Evolutionary conservation across 2,888 invertebrate species (phyloP), one percentile per base, ranked within the genome.

Genomic region (Nematopogon swammerdamellus): DNA sequence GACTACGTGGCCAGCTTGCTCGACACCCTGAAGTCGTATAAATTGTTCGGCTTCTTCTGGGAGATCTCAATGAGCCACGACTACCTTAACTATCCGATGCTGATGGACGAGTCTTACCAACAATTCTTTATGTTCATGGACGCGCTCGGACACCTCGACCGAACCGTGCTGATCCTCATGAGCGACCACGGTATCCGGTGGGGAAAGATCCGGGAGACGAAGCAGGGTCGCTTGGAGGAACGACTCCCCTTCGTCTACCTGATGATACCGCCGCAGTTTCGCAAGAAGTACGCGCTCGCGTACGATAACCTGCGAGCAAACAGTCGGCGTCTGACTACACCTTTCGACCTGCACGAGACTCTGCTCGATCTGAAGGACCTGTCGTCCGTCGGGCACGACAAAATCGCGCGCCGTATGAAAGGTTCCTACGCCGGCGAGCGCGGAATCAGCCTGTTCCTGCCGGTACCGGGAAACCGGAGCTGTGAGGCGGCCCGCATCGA

Each of bases 151-250:
- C 70, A 83, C 49, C 70, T 92, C 49, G 82, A 89, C 48, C 80
- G 85, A 19, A 91, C 92, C 0, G 80, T 86, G 44, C 59, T 89
- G n/a, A 75, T 94, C 48, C 65, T 92, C 10, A 79, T 95, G 76
- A 95, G 95, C 65, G 96, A 96, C 63, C 96, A 96, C 62, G 96
- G 96, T 0, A 86, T 94, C 51, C 77, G 95, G 53, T 95, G 91
- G 87, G 95, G 95, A 2, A 82, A 81, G 6, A 92, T 94, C 57
- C 82, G 94, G 11, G 80, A 82, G 56, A 95, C 95, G 0, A 91
- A 89, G 67, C 92, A 95, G 69, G 92, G 92, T 1, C 82, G 87
- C 62, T 80, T 95, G 62, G 96, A 97, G 68, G 95, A 94, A 64
- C 84, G 95, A 45, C 80, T 95, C 50, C 96, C 97, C 0, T 86